A percentile compares a stretch with the other conserved stretches of the same genome.
Evolutionary conservation across 2,113 vertebrate species (phyloP).

Genomic region (Oreochromis tanganicae): DNA sequence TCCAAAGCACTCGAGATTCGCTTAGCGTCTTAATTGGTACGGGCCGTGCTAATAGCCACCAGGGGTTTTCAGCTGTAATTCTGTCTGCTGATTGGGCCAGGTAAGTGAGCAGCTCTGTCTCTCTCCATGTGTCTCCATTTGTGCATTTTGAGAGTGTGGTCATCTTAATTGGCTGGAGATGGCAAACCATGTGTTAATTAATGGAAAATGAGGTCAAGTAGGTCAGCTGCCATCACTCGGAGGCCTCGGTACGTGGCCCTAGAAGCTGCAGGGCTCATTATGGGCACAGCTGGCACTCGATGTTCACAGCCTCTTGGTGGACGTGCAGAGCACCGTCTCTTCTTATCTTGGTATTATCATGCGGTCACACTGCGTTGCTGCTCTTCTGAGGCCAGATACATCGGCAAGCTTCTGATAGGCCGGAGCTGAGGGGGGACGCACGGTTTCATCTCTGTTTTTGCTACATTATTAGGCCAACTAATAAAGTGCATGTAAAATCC

Average conservation of each 20-base stretch:
- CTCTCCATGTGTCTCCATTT: not conserved
- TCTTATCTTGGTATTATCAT: constrained; percentile 14
- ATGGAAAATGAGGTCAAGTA: constrained; percentile 65
- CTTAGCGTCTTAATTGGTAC: constrained; percentile 76
- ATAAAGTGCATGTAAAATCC: not conserved
- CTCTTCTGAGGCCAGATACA: not conserved
- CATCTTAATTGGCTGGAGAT: constrained; percentile 71
- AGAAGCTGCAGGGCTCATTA: constrained; percentile 36
- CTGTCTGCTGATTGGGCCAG: constrained; percentile 68
- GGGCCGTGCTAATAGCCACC: constrained; percentile 68
- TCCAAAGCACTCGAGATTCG: constrained; percentile 74
- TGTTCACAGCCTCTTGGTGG: not conserved
- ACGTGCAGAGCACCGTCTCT: not conserved
- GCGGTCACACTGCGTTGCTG: not conserved
- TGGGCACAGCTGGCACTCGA: constrained; percentile 21
- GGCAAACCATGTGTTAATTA: constrained; percentile 61
- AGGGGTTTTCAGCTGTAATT: constrained; percentile 59
- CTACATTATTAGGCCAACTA: not conserved
- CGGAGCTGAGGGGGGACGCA: not conserved
- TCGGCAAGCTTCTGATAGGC: not conserved
- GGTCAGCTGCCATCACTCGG: constrained; percentile 23
- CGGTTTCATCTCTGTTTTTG: not conserved
- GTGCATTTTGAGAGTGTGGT: constrained; percentile 54
- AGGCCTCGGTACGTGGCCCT: constrained; percentile 3
- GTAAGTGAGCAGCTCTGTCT: constrained; percentile 40